These are phyloP conservation scores for Neosilurus mollespiculum DNA, from an alignment of 2,797 vertebrate species.

Conservation along the genomic window DNA sequence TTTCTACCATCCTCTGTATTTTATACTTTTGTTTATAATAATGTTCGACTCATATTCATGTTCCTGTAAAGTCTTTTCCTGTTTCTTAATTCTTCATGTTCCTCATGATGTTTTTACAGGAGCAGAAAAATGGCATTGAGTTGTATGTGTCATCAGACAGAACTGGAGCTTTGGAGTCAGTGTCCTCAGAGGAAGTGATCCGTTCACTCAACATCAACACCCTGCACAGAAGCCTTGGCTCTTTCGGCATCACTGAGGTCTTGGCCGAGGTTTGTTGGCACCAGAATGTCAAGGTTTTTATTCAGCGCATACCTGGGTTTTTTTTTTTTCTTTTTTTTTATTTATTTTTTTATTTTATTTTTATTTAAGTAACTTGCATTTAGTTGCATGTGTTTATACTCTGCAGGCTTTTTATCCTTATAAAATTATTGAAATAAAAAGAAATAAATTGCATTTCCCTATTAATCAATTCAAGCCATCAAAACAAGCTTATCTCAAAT, in stretches of 20 bases:
- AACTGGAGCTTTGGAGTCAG: conserved; percentile 74
- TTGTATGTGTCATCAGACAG: conserved; percentile 86
- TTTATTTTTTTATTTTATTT: not conserved
- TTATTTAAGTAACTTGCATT: not conserved
- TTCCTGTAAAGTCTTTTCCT: not conserved
- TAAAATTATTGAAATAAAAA: not conserved
- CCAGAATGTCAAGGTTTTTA: not conserved
- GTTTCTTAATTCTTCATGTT: not conserved
- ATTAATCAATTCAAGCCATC: not conserved
- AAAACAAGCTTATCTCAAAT: not conserved
- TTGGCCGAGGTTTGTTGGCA: conserved; percentile 81
- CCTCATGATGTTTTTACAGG: conserved; percentile 65
- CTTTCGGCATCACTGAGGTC: conserved; percentile 87
- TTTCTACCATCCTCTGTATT: not conserved
- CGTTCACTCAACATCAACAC: conserved; percentile 84
- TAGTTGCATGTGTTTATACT: not conserved
- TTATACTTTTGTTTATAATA: not conserved
- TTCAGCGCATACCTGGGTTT: not conserved
- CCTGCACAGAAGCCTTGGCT: conserved; percentile 83
- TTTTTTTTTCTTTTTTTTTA: not conserved
- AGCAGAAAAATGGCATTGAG: conserved; percentile 86
- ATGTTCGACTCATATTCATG: not conserved
- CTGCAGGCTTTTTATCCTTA: not conserved
- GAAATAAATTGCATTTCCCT: not conserved
- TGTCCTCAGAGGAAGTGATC: conserved; percentile 86